Evolutionary conservation across 2,113 vertebrate species (phyloP).

Genomic region (Haemorhous mexicanus): DNA sequence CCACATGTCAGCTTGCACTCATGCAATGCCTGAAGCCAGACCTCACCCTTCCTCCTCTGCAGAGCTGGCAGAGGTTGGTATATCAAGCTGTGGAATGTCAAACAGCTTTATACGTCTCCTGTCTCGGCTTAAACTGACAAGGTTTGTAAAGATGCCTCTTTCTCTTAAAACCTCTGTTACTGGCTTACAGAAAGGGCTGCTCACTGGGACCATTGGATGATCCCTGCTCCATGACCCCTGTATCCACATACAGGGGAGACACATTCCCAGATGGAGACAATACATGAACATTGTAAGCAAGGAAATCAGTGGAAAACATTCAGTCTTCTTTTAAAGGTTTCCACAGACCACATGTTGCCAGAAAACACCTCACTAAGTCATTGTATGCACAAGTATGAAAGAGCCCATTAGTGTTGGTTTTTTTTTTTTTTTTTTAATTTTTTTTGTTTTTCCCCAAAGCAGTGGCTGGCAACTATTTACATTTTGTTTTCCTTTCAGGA

Average conservation of each 20-base stretch:
- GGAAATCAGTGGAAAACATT: background rate
- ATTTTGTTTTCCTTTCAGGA: background rate
- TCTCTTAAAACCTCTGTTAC: background rate
- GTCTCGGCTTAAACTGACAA: background rate
- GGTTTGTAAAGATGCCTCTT: background rate
- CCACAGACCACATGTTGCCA: background rate
- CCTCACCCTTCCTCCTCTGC: background rate
- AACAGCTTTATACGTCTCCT: background rate
- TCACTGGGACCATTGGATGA: background rate
- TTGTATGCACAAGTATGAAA: background rate
- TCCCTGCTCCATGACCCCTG: background rate
- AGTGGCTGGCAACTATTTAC: background rate
- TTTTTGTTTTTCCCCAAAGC: background rate
- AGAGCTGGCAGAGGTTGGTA: conserved; percentile 32
- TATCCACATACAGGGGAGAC: too few species aligned
- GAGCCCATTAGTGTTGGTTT: fast-evolving
- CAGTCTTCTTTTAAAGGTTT: background rate
- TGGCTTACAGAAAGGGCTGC: background rate
- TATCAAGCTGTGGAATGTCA: conserved; percentile 8
- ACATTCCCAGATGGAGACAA: background rate
- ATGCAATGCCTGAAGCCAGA: background rate
- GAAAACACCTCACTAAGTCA: background rate
- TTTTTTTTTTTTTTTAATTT: too few species aligned
- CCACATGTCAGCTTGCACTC: conserved; percentile 34
- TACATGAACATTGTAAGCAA: background rate